Evolutionary conservation across 1,140 invertebrate genomes (phyloP).

Genomic region (Mamestra configurata): DNA sequence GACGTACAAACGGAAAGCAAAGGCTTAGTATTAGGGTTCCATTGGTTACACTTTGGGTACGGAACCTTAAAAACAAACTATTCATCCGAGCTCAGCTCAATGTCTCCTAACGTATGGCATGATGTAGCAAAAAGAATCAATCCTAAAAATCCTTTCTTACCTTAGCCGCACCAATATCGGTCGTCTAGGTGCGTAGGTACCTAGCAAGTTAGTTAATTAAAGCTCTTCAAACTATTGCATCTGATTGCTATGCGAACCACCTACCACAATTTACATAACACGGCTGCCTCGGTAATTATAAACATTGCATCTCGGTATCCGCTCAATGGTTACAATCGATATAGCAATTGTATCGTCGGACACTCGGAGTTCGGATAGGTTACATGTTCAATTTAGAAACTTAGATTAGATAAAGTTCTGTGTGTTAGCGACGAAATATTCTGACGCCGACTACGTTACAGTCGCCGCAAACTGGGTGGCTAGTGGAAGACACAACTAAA

Average conservation of each 20-base stretch:
- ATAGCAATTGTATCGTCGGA: constrained; percentile 4
- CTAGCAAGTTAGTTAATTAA: not conserved
- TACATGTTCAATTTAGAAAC: constrained; percentile 6
- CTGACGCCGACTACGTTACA: not conserved
- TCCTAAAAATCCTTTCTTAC: no score
- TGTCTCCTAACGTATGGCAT: no score
- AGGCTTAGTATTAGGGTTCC: no score
- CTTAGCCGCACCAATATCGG: no score
- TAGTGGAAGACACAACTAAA: not conserved
- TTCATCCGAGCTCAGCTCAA: no score
- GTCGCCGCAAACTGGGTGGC: not conserved
- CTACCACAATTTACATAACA: constrained; percentile 38
- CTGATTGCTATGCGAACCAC: constrained; percentile 40
- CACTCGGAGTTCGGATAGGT: not conserved
- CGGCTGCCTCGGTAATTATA: constrained; percentile 27
- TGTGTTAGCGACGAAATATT: not conserved
- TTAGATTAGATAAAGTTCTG: not conserved
- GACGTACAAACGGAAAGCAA: no score
- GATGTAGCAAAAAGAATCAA: no score
- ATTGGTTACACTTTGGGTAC: no score
- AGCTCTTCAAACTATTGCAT: constrained; percentile 5
- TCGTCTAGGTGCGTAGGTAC: no score
- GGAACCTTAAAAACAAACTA: no score
- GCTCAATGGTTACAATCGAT: not conserved
- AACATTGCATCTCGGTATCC: constrained; percentile 29